phyloP scores from a whole-genome alignment of 2,113 vertebrate species.

The Campylomormyrus tamandua region DNA sequence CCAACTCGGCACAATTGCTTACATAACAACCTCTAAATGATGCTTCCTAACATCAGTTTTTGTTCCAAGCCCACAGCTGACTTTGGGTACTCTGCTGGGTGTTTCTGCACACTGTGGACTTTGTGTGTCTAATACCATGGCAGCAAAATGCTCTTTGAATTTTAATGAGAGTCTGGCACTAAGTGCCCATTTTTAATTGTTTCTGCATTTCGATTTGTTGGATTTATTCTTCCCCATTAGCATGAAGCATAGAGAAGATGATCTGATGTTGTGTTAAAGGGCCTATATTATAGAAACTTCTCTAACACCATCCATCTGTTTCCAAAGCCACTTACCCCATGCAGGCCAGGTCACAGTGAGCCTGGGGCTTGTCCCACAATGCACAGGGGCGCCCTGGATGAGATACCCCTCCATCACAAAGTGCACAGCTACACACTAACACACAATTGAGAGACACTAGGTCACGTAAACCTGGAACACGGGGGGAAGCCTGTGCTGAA shows the following conservation, averaged over 20 bases:
- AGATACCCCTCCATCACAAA: not conserved
- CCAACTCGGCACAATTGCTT: slow-evolving; percentile 60
- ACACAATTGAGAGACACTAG: not conserved
- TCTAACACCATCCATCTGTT: not conserved
- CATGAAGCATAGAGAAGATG: not conserved
- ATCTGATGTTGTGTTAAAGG: not conserved
- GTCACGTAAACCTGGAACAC: not conserved
- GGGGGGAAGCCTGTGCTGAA: not conserved
- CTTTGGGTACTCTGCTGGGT: not conserved
- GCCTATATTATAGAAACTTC: not conserved
- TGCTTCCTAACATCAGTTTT: slow-evolving; percentile 65
- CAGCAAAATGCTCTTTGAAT: not conserved
- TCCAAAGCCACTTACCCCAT: not conserved
- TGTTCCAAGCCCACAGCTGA: slow-evolving; percentile 40
- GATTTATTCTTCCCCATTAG: not conserved
- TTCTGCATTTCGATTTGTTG: not conserved
- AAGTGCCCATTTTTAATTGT: not conserved
- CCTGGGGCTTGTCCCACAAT: not conserved
- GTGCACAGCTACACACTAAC: not conserved
- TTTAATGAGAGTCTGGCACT: not conserved
- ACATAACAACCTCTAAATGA: slow-evolving; percentile 66
- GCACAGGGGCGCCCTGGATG: not conserved
- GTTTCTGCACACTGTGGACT: not conserved
- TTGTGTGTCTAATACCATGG: not conserved
- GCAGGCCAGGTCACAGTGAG: not conserved